phyloP scores from a whole-genome alignment of 2,797 vertebrate species.

The Brachyrhaphis roseni region DNA sequence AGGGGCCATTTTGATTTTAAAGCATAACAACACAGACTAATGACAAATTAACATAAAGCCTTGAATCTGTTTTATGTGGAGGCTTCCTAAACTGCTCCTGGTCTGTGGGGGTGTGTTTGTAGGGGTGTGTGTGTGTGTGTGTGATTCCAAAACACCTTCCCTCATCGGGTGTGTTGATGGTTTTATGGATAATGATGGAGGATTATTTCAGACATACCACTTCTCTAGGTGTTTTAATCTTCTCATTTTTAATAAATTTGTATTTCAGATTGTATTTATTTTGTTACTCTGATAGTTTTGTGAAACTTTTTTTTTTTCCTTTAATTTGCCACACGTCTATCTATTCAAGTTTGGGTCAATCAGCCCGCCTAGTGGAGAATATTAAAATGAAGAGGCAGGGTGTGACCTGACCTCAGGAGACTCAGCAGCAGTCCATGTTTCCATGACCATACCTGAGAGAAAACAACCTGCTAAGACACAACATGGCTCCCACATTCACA shows the following conservation, averaged over 20 bases:
- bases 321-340: too few relatives aligned
- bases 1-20: background rate
- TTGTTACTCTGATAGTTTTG: background rate
- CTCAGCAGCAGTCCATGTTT: background rate
- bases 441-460: conserved; percentile 3
- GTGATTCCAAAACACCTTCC: background rate
- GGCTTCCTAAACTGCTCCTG: background rate
- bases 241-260: background rate
- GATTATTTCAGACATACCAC: background rate
- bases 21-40: background rate
- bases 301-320: background rate
- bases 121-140: background rate
- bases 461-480: background rate
- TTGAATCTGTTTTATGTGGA: background rate
- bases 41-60: background rate
- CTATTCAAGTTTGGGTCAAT: background rate
- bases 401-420: background rate
- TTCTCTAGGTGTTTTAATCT: background rate
- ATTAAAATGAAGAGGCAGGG: background rate
- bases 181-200: background rate
- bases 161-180: background rate
- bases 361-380: background rate
- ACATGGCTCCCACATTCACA: background rate
- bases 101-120: background rate
- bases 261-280: background rate